Percentiles rank a stretch among this genome's conserved stretches.
These are phyloP conservation scores for Polymixis lichenea DNA, from an alignment of 2,888 invertebrate genomes.

Conservation along the genomic window DNA sequence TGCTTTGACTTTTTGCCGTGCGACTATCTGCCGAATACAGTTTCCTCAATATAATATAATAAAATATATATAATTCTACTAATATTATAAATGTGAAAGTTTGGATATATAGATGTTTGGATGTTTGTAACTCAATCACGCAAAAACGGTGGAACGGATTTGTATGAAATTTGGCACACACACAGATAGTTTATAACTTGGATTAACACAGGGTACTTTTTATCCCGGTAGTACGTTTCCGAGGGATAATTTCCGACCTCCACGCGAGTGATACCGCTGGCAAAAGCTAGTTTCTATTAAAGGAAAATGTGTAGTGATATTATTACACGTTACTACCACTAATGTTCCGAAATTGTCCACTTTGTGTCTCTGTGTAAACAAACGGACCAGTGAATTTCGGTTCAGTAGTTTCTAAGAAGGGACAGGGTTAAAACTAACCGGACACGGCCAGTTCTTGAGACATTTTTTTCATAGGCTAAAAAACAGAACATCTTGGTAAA, in stretches of 20 bases:
- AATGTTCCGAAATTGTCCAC: slow-evolving; percentile 65
- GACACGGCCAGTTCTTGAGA: slow-evolving; percentile 63
- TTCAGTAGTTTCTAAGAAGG: slow-evolving; percentile 88
- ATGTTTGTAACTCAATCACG: too few species aligned
- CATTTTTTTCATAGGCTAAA: slow-evolving; percentile 56
- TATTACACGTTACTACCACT: slow-evolving; percentile 21
- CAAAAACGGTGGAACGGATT: too few species aligned
- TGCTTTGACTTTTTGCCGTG: slow-evolving; percentile 2
- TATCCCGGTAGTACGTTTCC: too few species aligned
- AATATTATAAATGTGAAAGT: too few species aligned
- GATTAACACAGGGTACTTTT: too few species aligned
- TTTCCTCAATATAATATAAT: not conserved
- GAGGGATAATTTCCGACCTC: too few species aligned
- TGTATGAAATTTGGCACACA: too few species aligned
- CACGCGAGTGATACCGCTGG: too few species aligned
- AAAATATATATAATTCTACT: too few species aligned
- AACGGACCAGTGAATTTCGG: slow-evolving; percentile 76
- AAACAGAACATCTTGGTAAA: slow-evolving; percentile 12
- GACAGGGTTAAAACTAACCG: slow-evolving; percentile 71
- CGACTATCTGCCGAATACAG: not conserved
- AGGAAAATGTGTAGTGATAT: not conserved
- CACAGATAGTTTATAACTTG: too few species aligned
- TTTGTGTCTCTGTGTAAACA: slow-evolving; percentile 75
- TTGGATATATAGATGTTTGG: too few species aligned
- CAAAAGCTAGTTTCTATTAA: not conserved